Base-by-base conservation (phyloP, 1,140 invertebrate species). In the Stegodyphus dumicola region DNA sequence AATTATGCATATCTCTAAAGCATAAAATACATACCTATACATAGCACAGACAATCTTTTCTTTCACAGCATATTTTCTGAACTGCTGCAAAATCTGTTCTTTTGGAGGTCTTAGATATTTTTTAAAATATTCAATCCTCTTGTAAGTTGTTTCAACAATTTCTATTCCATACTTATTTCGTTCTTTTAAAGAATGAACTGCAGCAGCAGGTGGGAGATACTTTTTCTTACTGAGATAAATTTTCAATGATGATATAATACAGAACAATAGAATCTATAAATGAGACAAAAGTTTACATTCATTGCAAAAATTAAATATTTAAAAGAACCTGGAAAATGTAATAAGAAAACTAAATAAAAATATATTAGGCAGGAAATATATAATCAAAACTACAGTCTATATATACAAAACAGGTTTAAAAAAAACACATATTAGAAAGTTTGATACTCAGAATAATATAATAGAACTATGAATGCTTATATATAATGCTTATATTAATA, bases 101-200 rank as follows among this genome's bases (percentile, higher is more conserved):
- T 48, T 78, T 3, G 84, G 84, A 51, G 84, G 84, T 11, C 84
- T 51, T 6, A 86, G 51, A 48, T 86, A 86, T 54, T 74, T 71
- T 17, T 74, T 74, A 18, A 78, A 86, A 53, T 78, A 78, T 51
- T 78, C 76, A 1, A 78, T 86, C 52, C 77, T 64, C 51, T 54
- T 64, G 10, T 73, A 74, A 65, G 48, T 78, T 1, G 77, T n/a
- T 54, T 78, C 33, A 1, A n/a, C 13, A n/a, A 52, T n/a, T 51
- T 77, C 18, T 49, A 11, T 60, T 60, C 15, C 15, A 9, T 60
- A 10, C 56, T 10, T 10, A 15, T 60, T 60, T 15, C 15, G 9
- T 60, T 15, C 56, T 60, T 15, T 15, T 60, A 60, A 10, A 10
- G 56, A 60, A 60, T 5, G 9, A 9, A 10, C 56, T 2, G 5